Conservation (phyloP, 2,797 vertebrate genomes). For the Intellagama lesueurii region DNA sequence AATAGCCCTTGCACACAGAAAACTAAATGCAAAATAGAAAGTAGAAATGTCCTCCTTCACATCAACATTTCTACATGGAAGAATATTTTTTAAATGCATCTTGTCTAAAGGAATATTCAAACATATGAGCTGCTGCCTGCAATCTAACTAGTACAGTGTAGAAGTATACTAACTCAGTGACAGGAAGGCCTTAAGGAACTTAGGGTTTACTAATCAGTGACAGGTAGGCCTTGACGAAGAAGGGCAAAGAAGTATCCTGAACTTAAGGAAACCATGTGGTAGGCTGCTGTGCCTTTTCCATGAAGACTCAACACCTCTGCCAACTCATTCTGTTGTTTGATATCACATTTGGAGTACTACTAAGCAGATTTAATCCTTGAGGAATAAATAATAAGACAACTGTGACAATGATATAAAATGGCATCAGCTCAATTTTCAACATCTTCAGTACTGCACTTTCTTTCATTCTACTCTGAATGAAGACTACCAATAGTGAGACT, state of each 20-base stretch:
- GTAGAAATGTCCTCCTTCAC: neutral
- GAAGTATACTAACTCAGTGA: neutral
- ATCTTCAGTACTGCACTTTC: neutral
- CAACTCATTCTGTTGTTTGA: neutral
- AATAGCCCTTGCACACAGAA: neutral
- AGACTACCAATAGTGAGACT: neutral
- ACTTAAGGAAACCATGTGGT: neutral
- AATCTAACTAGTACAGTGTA: neutral
- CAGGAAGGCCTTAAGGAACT: neutral
- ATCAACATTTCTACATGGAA: neutral
- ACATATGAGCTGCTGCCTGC: neutral
- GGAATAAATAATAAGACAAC: too few relatives aligned
- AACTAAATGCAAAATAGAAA: neutral
- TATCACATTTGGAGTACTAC: neutral
- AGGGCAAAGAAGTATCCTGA: neutral
- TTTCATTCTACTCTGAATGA: neutral
- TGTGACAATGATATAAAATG: neutral
- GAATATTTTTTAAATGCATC: neutral
- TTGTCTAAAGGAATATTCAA: neutral
- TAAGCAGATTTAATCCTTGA: neutral
- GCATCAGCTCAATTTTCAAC: neutral
- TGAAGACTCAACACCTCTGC: neutral
- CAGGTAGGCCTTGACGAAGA: neutral
- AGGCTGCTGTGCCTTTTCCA: neutral
- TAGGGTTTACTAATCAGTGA: neutral